Base-by-base conservation (phyloP, 2,888 invertebrate species). In the Tanypteryx hageni region DNA sequence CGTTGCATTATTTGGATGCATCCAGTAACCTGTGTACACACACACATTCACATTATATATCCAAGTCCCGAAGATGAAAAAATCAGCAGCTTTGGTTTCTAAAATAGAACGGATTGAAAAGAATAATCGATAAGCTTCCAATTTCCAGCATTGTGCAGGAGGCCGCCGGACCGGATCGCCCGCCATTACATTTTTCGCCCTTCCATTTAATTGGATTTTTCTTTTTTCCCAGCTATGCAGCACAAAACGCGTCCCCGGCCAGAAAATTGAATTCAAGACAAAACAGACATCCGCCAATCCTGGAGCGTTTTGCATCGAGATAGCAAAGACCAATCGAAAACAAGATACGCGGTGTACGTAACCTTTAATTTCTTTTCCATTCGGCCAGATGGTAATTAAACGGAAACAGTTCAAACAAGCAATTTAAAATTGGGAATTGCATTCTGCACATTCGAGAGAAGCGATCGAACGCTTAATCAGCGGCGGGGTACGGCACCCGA, bases 361-460 rank as follows among this genome's bases (percentile, higher is more conserved):
- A 89, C 89, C 64, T 89, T 89, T 89, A 89, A 89, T 89, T 89
- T 89, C 89, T 89, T 89, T 64, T 64, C 89, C 86, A 56, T 89
- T 68, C 89, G 44, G 44, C 89, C 89, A 61, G 89, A 89, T 89
- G 89, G 89, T 64, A 89, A 89, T 89, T 89, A 89, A 64, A 64
- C 64, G 89, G 89, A 89, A 89, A 89, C 89, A 89, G 89, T 64
- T 89, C 64, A 89, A 89, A 89, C 89, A 56, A 89, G 61, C 89
- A 89, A 89, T 89, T 89, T 89, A 89, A 89, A 89, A 64, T 64
- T 64, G 89, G 89, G 68, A 89, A 89, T 89, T 89, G 89, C 89
- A 89, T 89, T 89, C 89, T 27, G 89, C 64, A n/a, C 31, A 44
- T 44, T 14, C 61, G 61, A 76, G 22, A 76, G 76, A 13, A 27